phyloP scores from a whole-genome alignment of 1,140 invertebrate species.

The Macrobrachium rosenbergii region DNA sequence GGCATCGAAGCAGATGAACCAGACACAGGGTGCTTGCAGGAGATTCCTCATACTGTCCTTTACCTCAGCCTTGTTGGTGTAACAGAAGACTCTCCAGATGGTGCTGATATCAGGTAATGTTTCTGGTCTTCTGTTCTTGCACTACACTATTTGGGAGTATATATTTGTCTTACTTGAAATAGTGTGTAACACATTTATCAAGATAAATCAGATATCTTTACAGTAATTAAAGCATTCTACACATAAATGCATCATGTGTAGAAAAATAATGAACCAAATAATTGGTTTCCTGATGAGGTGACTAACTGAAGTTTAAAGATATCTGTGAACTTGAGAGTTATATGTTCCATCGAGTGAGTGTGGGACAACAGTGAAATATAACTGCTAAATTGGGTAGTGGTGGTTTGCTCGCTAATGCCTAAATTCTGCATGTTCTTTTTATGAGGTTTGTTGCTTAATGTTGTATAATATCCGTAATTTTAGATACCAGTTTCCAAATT shows the following conservation, averaged over 20 bases:
- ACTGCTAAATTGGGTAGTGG: too few relatives aligned
- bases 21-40: constrained; percentile 14
- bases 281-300: too few relatives aligned
- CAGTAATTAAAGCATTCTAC: too few relatives aligned
- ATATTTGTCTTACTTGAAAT: background rate
- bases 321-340: too few relatives aligned
- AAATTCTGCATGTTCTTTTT: background rate
- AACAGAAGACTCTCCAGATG: constrained; percentile 64
- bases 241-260: too few relatives aligned
- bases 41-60: constrained; percentile 58
- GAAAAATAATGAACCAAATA: too few relatives aligned
- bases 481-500: constrained; percentile 69
- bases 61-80: constrained; percentile 64
- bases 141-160: background rate
- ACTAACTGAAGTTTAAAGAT: too few relatives aligned
- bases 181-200: too few relatives aligned
- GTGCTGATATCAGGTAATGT: constrained; percentile 62
- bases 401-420: too few relatives aligned
- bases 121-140: background rate
- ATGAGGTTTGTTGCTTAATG: background rate
- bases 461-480: constrained; percentile 49
- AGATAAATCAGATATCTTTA: too few relatives aligned
- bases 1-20: constrained; percentile 19
- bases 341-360: too few relatives aligned
- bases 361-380: too few relatives aligned